Evolutionary conservation across 2,113 vertebrate genomes (phyloP).

Genomic region (Sialia sialis): DNA sequence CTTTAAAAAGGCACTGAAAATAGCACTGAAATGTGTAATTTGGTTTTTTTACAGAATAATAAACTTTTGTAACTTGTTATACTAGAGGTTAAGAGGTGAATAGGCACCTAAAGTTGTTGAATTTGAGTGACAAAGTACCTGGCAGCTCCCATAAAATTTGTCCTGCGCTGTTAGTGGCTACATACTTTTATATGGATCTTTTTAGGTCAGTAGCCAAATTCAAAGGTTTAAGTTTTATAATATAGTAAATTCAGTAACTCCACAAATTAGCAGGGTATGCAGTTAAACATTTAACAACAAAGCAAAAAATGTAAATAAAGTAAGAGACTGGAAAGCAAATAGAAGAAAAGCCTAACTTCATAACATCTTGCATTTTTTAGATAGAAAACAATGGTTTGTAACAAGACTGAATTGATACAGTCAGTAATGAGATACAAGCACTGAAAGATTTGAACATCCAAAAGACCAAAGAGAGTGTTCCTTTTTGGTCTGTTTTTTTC

Average conservation of each 20-base stretch:
- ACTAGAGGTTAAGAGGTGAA: background rate
- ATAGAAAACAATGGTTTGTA: background rate
- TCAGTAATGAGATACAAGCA: conserved; percentile 21
- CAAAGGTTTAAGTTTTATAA: background rate
- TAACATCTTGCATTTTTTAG: background rate
- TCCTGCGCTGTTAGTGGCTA: background rate
- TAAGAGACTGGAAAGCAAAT: background rate
- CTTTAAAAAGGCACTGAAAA: background rate
- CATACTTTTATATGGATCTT: background rate
- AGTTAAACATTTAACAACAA: background rate
- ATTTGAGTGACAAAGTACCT: background rate
- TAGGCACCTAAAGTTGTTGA: background rate
- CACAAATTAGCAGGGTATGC: background rate
- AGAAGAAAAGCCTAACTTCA: background rate
- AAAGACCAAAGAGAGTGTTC: conserved; percentile 41
- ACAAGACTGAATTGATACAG: background rate
- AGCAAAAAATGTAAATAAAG: conserved; percentile 16
- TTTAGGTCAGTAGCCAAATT: background rate
- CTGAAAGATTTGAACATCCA: background rate
- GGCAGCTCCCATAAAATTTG: background rate
- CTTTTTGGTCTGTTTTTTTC: background rate
- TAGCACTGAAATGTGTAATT: background rate
- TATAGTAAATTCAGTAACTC: background rate
- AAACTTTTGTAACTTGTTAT: background rate
- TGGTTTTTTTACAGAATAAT: background rate